Base-by-base conservation (phyloP, 2,113 vertebrate genomes). In the Bufo bufo region DNA sequence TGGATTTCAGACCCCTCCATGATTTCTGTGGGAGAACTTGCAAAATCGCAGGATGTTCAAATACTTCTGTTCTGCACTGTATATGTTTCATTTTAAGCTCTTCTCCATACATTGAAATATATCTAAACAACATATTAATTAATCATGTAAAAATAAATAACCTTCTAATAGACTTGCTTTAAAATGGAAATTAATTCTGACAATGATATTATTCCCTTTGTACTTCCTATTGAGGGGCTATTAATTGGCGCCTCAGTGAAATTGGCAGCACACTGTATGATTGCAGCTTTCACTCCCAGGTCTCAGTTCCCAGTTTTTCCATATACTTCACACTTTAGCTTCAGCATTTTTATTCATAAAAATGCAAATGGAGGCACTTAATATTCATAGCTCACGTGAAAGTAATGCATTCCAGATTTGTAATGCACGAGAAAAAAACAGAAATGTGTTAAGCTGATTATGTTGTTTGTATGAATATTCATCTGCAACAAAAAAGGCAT, bases 391-490 rank as follows among this genome's bases (percentile, higher is more conserved):
- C 65, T 69, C 82, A 84, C 82, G 47, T 69, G 82, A 52, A 84
- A 84, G 63, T 84, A 54, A 69, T 69, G 49, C n/a, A 84, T 84
- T 84, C 63, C 82, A 49, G 66, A 71, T 84, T 71, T 84, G 82
- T 71, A 84, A 84, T 84, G 82, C 63, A 52, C 10, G n/a, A 69
- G 71, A 81, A 78, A 81, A 83, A 52, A 45, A 33, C 33, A 33
- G 43, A 84, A 84, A 71, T 84, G 82, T 84, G 65, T 83, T 83
- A 84, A 84, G 82, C 82, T 52, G 82, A 69, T 84, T 84, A 54
- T 71, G 71, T 71, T 69, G 66, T 84, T 84, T 54, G 20, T 71
- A 69, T 84, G 82, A 84, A 84, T 84, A 84, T 84, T 84, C 82
- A 84, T 84, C 63, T 54, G 82, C 20, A 13, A 71, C 63, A 69